Evolutionary conservation across 1,140 invertebrate species (phyloP), one percentile per base, ranked within the genome.

Genomic region (Thaumatotibia leucotreta): DNA sequence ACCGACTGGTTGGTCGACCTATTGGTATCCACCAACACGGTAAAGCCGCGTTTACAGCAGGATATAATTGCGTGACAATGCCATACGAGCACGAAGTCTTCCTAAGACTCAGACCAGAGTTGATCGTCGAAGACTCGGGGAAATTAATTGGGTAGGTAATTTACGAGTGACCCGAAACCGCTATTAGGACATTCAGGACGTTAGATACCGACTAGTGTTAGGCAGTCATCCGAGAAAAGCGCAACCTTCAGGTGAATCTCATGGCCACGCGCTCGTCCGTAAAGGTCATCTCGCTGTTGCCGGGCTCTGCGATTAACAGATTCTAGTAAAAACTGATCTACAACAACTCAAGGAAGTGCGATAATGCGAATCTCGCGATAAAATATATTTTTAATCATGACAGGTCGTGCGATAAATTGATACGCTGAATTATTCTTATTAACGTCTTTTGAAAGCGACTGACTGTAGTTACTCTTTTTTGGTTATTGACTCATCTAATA

Each of bases 1-100:
- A 81, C 78, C 81, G 84, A 87, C 86, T 89, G 84, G 87, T 89
- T 88, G 86, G 86, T 81, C 88, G 88, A 90, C 88, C 82, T 84
- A 88, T 85, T 88, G 80, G 83, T 83, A 83, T 78, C 24, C 24
- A 58, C 52, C 52, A 58, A 31, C 52, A 58, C 24, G 52, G 52
- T 58, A 58, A 58, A 58, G 52, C 24, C 24, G 52, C 52, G 27
- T 58, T 58, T 58, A 58, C 52, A 58, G 52, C 52, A 58, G 27
- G 27, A 58, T 29, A 58, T 58, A 29, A 58, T 58, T 58, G 52
- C 52, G 52, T 31, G 52, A 31, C 52, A 58, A 31, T 14, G 52
- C 23, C 52, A 20, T 24, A 8, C n/a, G 8, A 27, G 52, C 27
- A 58, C 11, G 52, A 58, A 31, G 24, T 58, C 24, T 29, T 63